Evolutionary conservation across 2,888 invertebrate species (phyloP).

Genomic region (Lathronympha strigana): DNA sequence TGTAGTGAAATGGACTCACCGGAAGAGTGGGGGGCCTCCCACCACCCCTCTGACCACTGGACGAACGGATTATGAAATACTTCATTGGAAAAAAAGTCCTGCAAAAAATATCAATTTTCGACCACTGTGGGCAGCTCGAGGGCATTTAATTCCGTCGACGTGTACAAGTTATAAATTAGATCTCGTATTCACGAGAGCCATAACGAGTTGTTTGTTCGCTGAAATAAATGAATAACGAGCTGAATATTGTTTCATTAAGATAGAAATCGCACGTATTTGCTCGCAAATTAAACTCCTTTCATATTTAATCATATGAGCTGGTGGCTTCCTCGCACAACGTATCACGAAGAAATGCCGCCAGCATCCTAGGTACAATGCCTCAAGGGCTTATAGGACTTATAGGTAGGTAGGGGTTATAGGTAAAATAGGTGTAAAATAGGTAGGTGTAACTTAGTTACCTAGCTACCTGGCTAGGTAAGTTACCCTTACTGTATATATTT

Average conservation of each 20-base stretch:
- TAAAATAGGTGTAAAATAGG: no score
- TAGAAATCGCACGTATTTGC: no score
- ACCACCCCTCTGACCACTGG: conserved; percentile 67
- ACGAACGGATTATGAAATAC: conserved; percentile 77
- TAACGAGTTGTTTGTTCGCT: conserved; percentile 19
- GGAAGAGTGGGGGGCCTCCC: conserved; percentile 56
- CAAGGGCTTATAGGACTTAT: no score
- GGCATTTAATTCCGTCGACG: conserved; percentile 30
- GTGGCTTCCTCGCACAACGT: no score
- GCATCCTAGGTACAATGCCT: no score
- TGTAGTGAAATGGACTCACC: conserved; percentile 67
- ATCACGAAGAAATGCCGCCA: no score
- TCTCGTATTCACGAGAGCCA: neutral
- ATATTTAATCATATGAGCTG: no score
- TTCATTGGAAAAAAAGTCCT: conserved; percentile 65
- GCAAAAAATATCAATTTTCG: conserved; percentile 50
- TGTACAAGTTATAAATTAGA: conserved; percentile 28
- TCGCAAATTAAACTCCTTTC: no score
- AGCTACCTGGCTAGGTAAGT: no score
- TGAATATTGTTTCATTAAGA: neutral
- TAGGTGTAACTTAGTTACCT: no score
- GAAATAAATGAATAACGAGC: neutral
- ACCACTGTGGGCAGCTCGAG: conserved; percentile 29
- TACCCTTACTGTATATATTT: no score
- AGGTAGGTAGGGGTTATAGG: no score